Percentiles rank a stretch among this genome's conserved stretches.
phyloP scores from a whole-genome alignment of 2,113 vertebrate genomes.

The Pelmatolapia mariae region DNA sequence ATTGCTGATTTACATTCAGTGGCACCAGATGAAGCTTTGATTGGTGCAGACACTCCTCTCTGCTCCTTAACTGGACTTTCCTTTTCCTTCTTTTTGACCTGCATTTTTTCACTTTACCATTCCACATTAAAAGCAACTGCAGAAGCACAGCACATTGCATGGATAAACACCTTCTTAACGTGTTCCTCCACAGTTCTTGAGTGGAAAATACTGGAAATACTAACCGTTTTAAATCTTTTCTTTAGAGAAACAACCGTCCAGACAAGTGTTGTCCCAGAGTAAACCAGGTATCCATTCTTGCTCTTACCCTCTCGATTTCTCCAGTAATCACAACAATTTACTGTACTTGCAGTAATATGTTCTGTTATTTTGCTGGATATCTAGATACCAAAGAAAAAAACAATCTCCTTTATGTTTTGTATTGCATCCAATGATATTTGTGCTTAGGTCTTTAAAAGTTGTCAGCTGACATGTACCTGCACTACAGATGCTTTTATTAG shows the following conservation, averaged over 20 bases:
- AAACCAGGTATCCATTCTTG: conserved; percentile 45
- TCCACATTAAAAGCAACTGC: not conserved
- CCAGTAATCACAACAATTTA: not conserved
- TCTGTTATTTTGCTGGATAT: not conserved
- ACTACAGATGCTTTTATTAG: not conserved
- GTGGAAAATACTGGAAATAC: not conserved
- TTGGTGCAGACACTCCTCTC: not conserved
- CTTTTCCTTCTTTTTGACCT: not conserved
- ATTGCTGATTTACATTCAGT: not conserved
- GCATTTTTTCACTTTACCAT: not conserved
- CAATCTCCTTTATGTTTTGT: not conserved
- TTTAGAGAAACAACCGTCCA: conserved; percentile 26
- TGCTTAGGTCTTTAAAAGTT: not conserved
- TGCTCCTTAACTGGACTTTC: not conserved
- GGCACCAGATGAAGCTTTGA: not conserved
- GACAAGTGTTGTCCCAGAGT: conserved; percentile 27
- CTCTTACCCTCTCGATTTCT: not conserved
- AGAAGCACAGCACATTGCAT: not conserved
- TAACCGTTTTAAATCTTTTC: conserved; percentile 34
- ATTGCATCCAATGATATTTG: not conserved
- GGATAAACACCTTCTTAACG: not conserved
- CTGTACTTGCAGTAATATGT: not conserved
- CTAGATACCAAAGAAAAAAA: not conserved
- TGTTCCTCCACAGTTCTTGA: not conserved
- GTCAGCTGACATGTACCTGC: not conserved